Evolutionary conservation across 2,888 invertebrate genomes (phyloP).

Genomic region (Megalurothrips usitatus): DNA sequence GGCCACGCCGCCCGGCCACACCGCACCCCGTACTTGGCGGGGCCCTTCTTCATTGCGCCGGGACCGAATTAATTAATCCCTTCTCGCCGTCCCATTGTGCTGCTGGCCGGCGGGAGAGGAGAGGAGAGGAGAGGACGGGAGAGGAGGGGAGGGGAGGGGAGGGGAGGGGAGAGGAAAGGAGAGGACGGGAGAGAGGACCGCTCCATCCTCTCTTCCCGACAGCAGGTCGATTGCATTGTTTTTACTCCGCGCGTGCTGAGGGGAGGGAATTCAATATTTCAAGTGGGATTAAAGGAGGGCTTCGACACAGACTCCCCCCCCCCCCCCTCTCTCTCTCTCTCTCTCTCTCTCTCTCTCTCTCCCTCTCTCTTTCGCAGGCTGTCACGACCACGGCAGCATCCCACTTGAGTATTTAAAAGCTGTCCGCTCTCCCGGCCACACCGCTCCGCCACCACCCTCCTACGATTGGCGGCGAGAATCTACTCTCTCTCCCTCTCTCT

Average conservation of each 20-base stretch:
- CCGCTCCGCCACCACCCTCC: too few species aligned
- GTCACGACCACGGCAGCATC: too few species aligned
- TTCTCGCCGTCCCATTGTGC: too few species aligned
- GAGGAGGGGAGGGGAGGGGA: neutral
- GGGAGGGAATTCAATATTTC: neutral
- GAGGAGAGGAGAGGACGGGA: neutral
- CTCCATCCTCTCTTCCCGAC: neutral
- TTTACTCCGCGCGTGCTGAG: neutral
- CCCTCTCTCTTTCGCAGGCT: neutral
- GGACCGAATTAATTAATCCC: too few species aligned
- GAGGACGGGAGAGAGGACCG: neutral
- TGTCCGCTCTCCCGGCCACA: too few species aligned
- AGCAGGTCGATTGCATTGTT: neutral
- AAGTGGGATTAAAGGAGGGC: neutral
- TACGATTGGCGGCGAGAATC: too few species aligned
- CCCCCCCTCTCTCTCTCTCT: neutral
- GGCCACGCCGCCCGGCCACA: too few species aligned
- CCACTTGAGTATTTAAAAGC: too few species aligned
- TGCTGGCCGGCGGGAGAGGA: neutral
- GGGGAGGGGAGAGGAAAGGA: neutral
- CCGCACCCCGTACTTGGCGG: too few species aligned
- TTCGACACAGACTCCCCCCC: neutral
- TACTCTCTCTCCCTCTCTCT: too few species aligned
- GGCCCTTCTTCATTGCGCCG: too few species aligned
- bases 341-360: constrained; percentile 1